phyloP scores from a whole-genome alignment of 2,888 invertebrate genomes.

The Agriopis marginaria region DNA sequence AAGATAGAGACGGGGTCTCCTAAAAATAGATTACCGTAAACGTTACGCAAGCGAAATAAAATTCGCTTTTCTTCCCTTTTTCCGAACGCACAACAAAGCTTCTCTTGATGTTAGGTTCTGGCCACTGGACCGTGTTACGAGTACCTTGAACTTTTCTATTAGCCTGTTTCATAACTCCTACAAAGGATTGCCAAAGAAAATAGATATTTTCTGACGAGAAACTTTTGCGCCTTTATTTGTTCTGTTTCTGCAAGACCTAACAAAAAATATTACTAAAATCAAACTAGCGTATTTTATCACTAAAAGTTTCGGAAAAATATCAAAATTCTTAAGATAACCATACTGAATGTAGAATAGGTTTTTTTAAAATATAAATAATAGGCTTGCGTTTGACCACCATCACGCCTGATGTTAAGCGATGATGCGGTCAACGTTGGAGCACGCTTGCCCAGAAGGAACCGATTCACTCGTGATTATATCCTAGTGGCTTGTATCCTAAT shows the following conservation, averaged over 20 bases:
- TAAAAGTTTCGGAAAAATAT: too few relatives aligned
- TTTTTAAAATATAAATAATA: too few relatives aligned
- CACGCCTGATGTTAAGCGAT: too few relatives aligned
- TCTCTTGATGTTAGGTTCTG: slow-evolving; percentile 20
- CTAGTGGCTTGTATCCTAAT: too few relatives aligned
- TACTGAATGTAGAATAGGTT: too few relatives aligned
- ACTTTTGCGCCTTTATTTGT: slow-evolving; percentile 24
- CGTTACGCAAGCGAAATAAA: slow-evolving; percentile 19
- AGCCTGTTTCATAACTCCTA: slow-evolving; percentile 31
- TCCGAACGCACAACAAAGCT: slow-evolving; percentile 21
- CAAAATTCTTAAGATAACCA: too few relatives aligned
- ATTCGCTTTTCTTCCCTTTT: slow-evolving; percentile 20
- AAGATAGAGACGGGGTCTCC: slow-evolving; percentile 6
- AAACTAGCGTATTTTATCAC: too few relatives aligned
- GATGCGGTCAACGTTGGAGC: too few relatives aligned
- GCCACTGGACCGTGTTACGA: slow-evolving; percentile 27
- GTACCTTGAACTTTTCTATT: slow-evolving; percentile 35
- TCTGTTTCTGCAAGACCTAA: slow-evolving; percentile 2
- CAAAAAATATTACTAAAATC: neutral
- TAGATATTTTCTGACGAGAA: slow-evolving; percentile 13
- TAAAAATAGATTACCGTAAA: slow-evolving; percentile 27
- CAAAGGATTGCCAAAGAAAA: slow-evolving; percentile 28
- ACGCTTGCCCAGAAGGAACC: too few relatives aligned
- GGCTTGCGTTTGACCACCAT: too few relatives aligned
- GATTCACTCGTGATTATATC: too few relatives aligned